Evolutionary conservation across 2,888 invertebrate genomes (phyloP), one percentile per base, ranked within the genome.

Genomic region (Xylota segnis): DNA sequence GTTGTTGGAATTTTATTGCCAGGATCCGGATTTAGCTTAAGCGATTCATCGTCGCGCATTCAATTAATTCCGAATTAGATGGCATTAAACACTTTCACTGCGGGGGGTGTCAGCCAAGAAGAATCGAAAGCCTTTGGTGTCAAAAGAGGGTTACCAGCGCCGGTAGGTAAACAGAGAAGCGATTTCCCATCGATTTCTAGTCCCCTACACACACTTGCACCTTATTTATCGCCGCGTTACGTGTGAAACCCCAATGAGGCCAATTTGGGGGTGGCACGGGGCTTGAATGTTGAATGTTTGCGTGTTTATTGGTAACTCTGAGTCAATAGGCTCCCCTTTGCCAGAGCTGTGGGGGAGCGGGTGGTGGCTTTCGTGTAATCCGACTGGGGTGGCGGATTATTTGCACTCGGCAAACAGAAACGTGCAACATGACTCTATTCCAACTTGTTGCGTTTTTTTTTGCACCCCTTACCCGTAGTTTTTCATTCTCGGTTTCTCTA

Each of bases 41-140:
- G 71, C 84, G 71, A 86, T 81, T 86, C 74, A 86, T 71, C 54
- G 86, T 72, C 76, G 86, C 71, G 76, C 86, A 76, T 81, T 86
- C 86, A 86, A 82, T 86, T 86, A 86, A 77, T 82, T 82, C 82
- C 76, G 82, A 86, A 86, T 86, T 72, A 86, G 82, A 56, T 72
- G 72, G 82, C 76, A 66, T 76, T 86, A 66, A 86, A 74, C 86
- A 84, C 82, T 71, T 76, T 65, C 59, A 37, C n/a, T 6, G 54
- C n/a, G 45, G 37, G 18, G 50, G 61, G 68, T 68, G 72, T 54
- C 59, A 54, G 14, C n/a, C 37, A 40, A 58, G 27, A 45, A 54
- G 29, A 29, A 32, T 68, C 52, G 18, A 0, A 37, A 34, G 61
- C 27, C 52, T 14, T 61, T 54, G 61, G 72, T 79, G 74, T 79